Evolutionary conservation across 1,140 invertebrate species (phyloP).

Genomic region (Zophobas morio): DNA sequence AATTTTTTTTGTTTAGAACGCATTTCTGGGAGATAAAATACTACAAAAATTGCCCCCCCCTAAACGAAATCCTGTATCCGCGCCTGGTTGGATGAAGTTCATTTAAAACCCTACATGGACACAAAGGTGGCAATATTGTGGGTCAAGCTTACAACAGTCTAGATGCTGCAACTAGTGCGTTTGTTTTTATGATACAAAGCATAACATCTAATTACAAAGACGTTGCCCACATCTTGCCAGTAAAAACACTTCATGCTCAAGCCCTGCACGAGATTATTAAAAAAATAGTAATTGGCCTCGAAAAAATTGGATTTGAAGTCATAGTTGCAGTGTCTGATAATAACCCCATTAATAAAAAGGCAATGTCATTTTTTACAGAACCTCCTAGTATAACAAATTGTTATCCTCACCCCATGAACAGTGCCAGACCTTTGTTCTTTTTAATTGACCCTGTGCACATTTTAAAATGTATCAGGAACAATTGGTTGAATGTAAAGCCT

Average conservation of each 20-base stretch:
- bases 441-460: constrained; percentile 20
- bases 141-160: constrained; percentile 15
- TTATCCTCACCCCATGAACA: background rate
- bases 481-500: no score
- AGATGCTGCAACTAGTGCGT: constrained; percentile 27
- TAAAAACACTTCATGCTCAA: constrained; percentile 16
- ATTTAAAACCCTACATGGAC: constrained; percentile 32
- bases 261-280: constrained; percentile 16
- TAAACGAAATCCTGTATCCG: no score
- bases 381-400: no score
- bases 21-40: no score
- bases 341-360: constrained; percentile 43
- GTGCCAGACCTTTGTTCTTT: constrained; percentile 6
- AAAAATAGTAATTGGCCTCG: constrained; percentile 9
- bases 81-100: constrained; percentile 27
- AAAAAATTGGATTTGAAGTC: constrained; percentile 46
- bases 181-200: constrained; percentile 42
- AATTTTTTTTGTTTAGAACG: no score
- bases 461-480: constrained; percentile 37
- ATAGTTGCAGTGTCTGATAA: constrained; percentile 40
- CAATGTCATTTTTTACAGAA: constrained; percentile 1
- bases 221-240: constrained; percentile 45
- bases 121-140: constrained; percentile 42
- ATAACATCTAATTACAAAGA: constrained; percentile 36
- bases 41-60: no score